Conservation (phyloP, 2,113 vertebrate genomes). For the Calyptomena viridis region DNA sequence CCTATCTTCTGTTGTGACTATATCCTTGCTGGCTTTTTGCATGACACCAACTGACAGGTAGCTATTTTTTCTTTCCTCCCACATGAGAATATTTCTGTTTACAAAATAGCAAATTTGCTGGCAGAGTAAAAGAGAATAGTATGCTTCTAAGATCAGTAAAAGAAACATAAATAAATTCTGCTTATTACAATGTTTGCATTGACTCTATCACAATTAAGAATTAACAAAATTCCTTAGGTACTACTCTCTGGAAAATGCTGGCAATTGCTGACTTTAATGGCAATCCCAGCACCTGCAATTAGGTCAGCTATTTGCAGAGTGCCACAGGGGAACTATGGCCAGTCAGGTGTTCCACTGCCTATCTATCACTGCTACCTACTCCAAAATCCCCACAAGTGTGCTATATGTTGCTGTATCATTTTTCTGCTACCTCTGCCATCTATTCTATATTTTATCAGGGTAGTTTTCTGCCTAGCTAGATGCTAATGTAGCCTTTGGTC, state of each 20-base stretch:
- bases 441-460: neutral
- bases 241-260: neutral
- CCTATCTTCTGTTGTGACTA: neutral
- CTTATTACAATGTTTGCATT: neutral
- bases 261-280: neutral
- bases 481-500: neutral
- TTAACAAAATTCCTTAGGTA: neutral
- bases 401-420: neutral
- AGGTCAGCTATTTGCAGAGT: slow-evolving; percentile 49
- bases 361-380: neutral
- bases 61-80: neutral
- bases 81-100: neutral
- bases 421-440: neutral
- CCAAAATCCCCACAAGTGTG: neutral
- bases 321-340: neutral
- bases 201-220: neutral
- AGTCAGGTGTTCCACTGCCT: slow-evolving; percentile 9
- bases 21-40: neutral
- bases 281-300: slow-evolving; percentile 15
- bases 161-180: neutral
- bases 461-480: neutral
- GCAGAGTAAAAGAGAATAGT: neutral
- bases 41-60: neutral
- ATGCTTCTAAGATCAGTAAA: neutral
- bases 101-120: neutral